Base-by-base conservation (phyloP, 2,113 vertebrate species). In the Brienomyrus brachyistius region DNA sequence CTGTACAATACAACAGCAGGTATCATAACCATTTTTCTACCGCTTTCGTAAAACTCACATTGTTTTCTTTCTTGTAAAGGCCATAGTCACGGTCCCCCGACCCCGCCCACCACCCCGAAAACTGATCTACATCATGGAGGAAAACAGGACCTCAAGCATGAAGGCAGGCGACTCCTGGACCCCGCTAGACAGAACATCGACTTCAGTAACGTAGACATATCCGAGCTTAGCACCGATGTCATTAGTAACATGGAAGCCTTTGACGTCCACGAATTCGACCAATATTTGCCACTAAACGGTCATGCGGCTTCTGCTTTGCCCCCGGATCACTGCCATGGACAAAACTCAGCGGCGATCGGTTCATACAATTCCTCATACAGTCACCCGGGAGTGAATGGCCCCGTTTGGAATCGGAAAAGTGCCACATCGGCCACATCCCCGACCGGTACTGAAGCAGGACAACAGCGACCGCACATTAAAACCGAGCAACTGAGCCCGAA, bases 191-290 rank as follows among this genome's bases (percentile, higher is more conserved):
- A 99, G 94, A 99, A 99, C 96, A 99, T 99, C 0, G 98, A 99
- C 95, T 99, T 99, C 96, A 99, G 98, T 96, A 99, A 99, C n/a
- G 98, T 99, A 91, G 98, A 99, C 95, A 99, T 99, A 95, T 98
- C 97, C 0, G 98, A 99, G 96, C 96, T 99, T 91, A 99, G 98
- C 96, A 99, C 97, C 0, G 98, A 99, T 91, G 98, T 99, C 95
- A 99, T 99, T 92, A 96, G 97, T 95, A 99, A 97, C 95, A 99
- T 99, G 95, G 98, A 99, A 92, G 94, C 97, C 92, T 99, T 99
- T 0, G 98, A 99, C 0, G 98, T 99, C 86, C 98, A 98, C 0
- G 98, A 99, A 93, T 99, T 99, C 0, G 98, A 99, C 96, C 98
- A 99, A 94, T 99, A 99, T 93, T 95, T 99, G 93, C 98, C 98